Evolutionary conservation across 2,113 vertebrate genomes (phyloP).

Genomic region (Nothoprocta pentlandii): DNA sequence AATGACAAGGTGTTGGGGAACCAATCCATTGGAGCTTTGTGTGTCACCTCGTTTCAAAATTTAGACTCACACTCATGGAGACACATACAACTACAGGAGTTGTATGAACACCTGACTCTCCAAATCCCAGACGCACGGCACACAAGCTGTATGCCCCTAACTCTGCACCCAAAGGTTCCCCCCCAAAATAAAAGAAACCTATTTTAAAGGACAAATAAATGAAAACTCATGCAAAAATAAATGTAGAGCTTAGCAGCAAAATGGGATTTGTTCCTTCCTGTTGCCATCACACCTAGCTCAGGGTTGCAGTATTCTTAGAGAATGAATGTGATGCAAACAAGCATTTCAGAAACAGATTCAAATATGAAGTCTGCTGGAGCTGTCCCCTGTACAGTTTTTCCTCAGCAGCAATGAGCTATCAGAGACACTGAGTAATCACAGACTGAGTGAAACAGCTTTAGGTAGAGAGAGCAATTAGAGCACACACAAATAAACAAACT

Average conservation of each 20-base stretch:
- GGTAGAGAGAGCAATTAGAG: not conserved
- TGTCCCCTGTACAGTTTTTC: not conserved
- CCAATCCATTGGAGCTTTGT: conserved; percentile 26
- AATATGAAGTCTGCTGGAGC: not conserved
- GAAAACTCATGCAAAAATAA: not conserved
- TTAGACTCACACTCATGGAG: not conserved
- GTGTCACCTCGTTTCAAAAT: conserved; percentile 24
- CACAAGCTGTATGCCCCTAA: not conserved
- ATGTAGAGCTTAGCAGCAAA: not conserved
- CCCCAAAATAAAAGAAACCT: not conserved
- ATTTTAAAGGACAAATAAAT: not conserved
- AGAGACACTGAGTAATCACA: conserved; percentile 16
- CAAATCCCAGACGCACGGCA: not conserved
- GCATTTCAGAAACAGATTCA: not conserved
- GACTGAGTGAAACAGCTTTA: not conserved
- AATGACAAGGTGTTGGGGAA: conserved; percentile 46
- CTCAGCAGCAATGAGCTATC: not conserved
- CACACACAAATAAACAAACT: not conserved
- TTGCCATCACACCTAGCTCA: not conserved
- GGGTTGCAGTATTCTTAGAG: not conserved
- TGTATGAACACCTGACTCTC: not conserved
- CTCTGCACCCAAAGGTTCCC: not conserved
- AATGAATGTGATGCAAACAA: not conserved
- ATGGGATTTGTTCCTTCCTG: not conserved
- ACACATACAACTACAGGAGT: not conserved